phyloP scores from a whole-genome alignment of 1,140 invertebrate species.

The Acromyrmex echinatior region DNA sequence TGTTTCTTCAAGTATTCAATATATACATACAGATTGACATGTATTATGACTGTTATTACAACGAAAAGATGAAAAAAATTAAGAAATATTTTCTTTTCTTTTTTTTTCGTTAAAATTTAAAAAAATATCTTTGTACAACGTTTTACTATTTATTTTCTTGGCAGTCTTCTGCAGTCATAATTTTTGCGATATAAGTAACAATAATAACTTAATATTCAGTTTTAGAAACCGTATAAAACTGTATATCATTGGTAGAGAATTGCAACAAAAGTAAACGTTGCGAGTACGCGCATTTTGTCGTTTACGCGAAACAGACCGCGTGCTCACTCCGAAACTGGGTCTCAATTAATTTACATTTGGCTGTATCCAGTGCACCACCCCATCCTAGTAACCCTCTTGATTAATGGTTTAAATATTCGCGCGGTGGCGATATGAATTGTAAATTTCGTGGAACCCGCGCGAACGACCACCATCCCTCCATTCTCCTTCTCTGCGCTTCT shows the following conservation, averaged over 20 bases:
- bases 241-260: constrained; percentile 20
- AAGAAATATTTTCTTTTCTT: neutral
- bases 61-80: neutral
- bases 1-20: constrained; percentile 18
- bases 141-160: neutral
- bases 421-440: constrained; percentile 81
- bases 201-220: neutral
- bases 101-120: neutral
- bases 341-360: constrained; percentile 80
- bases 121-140: constrained; percentile 5
- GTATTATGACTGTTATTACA: neutral
- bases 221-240: constrained; percentile 1
- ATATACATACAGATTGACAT: neutral
- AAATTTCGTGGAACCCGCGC: constrained; percentile 74
- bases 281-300: constrained; percentile 55
- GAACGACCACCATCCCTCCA: neutral
- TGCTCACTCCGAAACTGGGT: constrained; percentile 65
- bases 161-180: neutral
- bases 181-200: neutral
- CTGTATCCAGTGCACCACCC: constrained; percentile 60
- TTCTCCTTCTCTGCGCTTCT: constrained; percentile 40
- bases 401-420: constrained; percentile 82
- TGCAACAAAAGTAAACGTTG: constrained; percentile 49
- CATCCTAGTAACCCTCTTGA: constrained; percentile 74
- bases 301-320: constrained; percentile 57